Base-by-base conservation (phyloP, 2,888 invertebrate genomes). In the Andrena bucephala region DNA sequence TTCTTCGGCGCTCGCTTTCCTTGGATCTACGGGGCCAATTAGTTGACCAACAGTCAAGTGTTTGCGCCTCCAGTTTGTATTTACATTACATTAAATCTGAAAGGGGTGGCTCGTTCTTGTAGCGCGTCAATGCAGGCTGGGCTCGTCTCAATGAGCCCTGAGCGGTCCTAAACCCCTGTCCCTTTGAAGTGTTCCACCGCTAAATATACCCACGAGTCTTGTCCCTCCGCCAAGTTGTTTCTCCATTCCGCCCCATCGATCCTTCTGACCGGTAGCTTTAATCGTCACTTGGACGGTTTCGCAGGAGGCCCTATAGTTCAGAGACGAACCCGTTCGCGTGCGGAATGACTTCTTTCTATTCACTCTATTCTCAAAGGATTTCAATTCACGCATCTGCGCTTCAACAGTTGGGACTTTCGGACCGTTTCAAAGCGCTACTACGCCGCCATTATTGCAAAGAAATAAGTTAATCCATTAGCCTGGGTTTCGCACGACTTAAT, bases 11-110 rank as follows among this genome's bases (percentile, higher is more conserved):
- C 63, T 42, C 65, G 29, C 31, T 77, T 75, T 59, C 68, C 70
- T 66, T 65, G 33, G 59, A 76, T 57, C 63, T 24, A 16, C 24
- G 20, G 60, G 48, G 76, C 86, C 85, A 89, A 90, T 90, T 90
- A 89, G 81, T 82, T 77, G 77, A 74, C 68, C 69, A 75, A 74
- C 78, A 70, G 76, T 74, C 77, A 73, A 66, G 71, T 77, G 87
- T 81, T 86, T 84, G 74, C 86, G 81, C 79, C 81, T 81, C 86
- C 85, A 80, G 86, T 78, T 33, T 84, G 85, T 92, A 90, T 92
- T 92, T 92, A 89, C 92, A 88, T 92, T 92, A 81, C 91, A 92
- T 92, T 92, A 91, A 91, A 90, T 88, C 85, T 85, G 82, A 91
- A 90, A 90, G 87, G 89, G 82, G 65, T 79, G 81, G 74, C 20